Base-by-base conservation (phyloP, 2,888 invertebrate genomes). In the Megalurothrips usitatus region DNA sequence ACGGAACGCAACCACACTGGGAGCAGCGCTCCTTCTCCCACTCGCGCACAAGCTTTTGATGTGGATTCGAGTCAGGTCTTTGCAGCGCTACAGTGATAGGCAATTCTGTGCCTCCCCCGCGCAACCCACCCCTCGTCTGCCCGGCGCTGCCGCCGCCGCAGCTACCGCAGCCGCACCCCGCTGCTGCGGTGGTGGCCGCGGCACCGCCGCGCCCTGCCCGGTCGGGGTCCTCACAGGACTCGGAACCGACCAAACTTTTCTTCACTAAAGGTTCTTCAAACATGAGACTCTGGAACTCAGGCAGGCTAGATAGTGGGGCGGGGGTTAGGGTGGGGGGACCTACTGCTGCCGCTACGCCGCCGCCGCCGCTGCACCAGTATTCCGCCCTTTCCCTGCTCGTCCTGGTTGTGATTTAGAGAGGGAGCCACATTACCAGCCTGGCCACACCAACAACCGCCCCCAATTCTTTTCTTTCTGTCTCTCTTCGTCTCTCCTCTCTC, bases 201-300 rank as follows among this genome's bases (percentile, higher is more conserved):
- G 34, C 6, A 43, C 3, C 14, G 0, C 0, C 58, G 6, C 19
- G 58, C 58, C 58, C 10, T 12, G 52, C 52, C 52, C 10, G 52
- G 23, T 23, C 68, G 68, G 58, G 68, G 68, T 75, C 68, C 68
- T 75, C 68, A 58, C 52, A 43, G 34, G 34, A 43, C 34, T 43
- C 34, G 52, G 52, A 52, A 52, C 58, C 68, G 23, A 10, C 68
- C 68, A 75, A 75, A 75, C 68, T 75, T 75, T 75, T 75, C 68
- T 75, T 75, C 68, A 75, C 68, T 75, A 75, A 75, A 75, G 68
- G 68, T 75, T 75, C 68, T 75, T 75, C 68, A 75, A 75, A 75
- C 68, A 75, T 75, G 68, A 75, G 68, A 75, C 68, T 75, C 68
- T 26, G 68, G 68, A 75, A 75, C 68, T 75, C 68, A n/a, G 68